These are phyloP conservation scores for Conus canariensis DNA, from an alignment of 2,888 invertebrate genomes.

Conservation along the genomic window DNA sequence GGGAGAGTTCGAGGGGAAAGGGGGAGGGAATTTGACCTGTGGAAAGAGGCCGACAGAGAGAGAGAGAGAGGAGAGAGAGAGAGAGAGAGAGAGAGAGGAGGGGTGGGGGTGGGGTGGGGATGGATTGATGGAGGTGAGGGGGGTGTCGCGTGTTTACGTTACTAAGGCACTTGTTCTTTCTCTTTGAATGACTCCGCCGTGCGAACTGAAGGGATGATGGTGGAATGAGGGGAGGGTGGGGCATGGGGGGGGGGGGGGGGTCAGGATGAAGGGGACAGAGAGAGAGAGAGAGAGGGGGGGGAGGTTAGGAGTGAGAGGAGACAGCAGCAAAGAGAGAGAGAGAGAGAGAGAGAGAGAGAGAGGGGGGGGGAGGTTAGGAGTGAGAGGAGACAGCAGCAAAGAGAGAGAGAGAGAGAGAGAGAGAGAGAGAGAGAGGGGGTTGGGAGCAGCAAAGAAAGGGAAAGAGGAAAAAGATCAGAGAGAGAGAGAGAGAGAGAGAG, in stretches of 20 bases:
- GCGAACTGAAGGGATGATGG: not conserved
- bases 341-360: slow-evolving; percentile 1
- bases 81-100: no score
- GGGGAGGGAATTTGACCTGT: not conserved
- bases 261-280: not conserved
- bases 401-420: not conserved
- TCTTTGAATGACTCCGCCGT: not conserved
- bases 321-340: not conserved
- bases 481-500: no score
- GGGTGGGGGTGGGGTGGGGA: no score
- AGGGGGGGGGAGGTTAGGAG: not conserved
- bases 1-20: no score
- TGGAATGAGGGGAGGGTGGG: not conserved
- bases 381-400: not conserved
- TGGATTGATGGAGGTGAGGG: not conserved
- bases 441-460: no score
- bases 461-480: no score
- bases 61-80: no score
- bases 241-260: not conserved
- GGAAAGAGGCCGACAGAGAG: not conserved
- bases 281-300: not conserved
- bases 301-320: not conserved
- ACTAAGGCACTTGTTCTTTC: not conserved
- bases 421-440: not conserved
- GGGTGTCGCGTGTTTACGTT: not conserved